Conservation (phyloP, 2,888 invertebrate genomes). For the Ischnura elegans region DNA sequence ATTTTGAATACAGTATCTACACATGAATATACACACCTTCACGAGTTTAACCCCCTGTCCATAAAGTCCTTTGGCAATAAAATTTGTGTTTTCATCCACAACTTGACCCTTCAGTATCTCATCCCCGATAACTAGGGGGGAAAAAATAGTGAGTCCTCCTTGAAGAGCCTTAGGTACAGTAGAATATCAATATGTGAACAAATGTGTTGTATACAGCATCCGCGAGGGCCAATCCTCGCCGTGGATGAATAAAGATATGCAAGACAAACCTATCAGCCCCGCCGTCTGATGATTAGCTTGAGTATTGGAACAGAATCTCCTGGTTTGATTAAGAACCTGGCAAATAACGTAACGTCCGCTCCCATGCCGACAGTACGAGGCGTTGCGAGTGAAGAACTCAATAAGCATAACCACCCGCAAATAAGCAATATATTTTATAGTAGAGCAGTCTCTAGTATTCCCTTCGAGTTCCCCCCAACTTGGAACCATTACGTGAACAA, state of each 20-base stretch:
- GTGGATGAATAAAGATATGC: too few relatives aligned
- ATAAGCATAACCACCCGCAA: not conserved
- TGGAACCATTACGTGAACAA: too few relatives aligned
- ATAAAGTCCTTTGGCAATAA: slow-evolving; percentile 82
- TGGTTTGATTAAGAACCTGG: not conserved
- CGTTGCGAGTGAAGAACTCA: not conserved
- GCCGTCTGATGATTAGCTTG: slow-evolving; percentile 4
- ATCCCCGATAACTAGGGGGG: slow-evolving; percentile 85
- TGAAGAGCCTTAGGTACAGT: too few relatives aligned
- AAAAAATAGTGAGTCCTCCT: too few relatives aligned
- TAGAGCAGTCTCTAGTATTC: not conserved
- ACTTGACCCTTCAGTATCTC: slow-evolving; percentile 88
- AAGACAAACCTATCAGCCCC: slow-evolving; percentile 13
- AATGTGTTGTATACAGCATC: too few relatives aligned
- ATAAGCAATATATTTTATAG: not conserved
- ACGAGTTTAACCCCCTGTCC: slow-evolving; percentile 82
- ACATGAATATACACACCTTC: not conserved
- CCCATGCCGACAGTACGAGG: not conserved
- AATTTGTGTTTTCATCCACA: slow-evolving; percentile 84
- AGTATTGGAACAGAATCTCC: not conserved
- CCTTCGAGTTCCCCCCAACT: slow-evolving; percentile 22
- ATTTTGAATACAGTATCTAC: too few relatives aligned
- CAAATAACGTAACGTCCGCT: not conserved
- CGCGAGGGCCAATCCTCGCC: too few relatives aligned
- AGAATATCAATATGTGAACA: too few relatives aligned